Percentiles rank a stretch among this genome's conserved stretches.
Evolutionary conservation across 2,113 vertebrate genomes (phyloP).

Genomic region (Lepidothrix coronata): DNA sequence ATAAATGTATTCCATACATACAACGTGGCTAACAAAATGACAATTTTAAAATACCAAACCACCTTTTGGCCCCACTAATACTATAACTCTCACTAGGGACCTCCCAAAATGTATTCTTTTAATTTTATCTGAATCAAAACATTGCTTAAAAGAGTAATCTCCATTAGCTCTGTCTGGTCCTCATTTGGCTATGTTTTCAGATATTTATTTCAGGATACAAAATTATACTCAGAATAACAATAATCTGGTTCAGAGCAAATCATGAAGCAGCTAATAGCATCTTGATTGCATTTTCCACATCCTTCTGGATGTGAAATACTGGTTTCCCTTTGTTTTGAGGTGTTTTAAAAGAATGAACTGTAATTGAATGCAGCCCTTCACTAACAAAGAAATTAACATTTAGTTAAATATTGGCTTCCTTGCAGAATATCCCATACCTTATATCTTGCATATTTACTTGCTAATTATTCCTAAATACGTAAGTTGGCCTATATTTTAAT

Average conservation of each 20-base stretch:
- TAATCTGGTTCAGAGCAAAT: not conserved
- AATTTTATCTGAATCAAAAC: not conserved
- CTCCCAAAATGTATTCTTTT: not conserved
- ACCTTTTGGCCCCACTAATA: not conserved
- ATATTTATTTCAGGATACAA: not conserved
- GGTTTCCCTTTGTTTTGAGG: not conserved
- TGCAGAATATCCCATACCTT: not conserved
- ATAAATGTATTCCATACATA: not conserved
- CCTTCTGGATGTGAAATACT: not conserved
- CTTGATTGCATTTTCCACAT: not conserved
- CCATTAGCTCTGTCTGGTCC: not conserved
- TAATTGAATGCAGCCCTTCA: not conserved
- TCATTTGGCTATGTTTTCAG: not conserved
- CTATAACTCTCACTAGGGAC: not conserved
- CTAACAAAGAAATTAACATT: not conserved
- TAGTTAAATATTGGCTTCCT: not conserved
- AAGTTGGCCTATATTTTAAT: not conserved
- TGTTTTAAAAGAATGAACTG: not conserved
- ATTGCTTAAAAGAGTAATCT: not conserved
- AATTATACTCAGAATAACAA: not conserved
- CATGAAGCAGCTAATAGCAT: not conserved
- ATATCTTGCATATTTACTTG: not conserved
- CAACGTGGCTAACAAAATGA: not conserved
- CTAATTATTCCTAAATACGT: not conserved
- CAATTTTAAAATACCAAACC: not conserved